Evolutionary conservation across 2,113 vertebrate species (phyloP).

Genomic region (Ariopsis seemanni): DNA sequence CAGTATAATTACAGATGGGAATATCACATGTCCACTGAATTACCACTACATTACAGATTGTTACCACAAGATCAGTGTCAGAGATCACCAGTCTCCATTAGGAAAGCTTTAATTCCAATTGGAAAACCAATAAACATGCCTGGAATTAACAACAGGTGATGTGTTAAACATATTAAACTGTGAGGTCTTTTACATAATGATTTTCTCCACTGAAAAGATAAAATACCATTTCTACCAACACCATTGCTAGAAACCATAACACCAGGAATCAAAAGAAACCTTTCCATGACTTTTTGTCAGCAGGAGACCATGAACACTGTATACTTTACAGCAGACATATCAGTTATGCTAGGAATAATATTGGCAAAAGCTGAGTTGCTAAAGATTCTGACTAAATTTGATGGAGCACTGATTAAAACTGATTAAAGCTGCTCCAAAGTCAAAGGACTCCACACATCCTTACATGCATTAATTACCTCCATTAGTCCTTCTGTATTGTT

Average conservation of each 20-base stretch:
- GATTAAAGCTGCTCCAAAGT: neutral
- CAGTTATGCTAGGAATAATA: neutral
- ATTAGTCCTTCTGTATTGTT: constrained; percentile 24
- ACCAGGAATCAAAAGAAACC: neutral
- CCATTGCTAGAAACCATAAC: neutral
- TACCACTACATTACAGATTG: neutral
- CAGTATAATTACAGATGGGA: neutral
- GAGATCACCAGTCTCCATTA: neutral
- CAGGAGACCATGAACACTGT: neutral
- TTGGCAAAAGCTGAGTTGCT: neutral
- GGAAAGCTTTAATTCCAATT: neutral
- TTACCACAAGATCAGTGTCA: neutral
- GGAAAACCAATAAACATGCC: neutral
- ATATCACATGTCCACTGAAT: neutral
- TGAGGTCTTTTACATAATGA: constrained; percentile 6
- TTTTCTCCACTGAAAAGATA: neutral
- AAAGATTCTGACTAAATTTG: neutral
- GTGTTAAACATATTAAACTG: neutral
- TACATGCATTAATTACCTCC: constrained; percentile 17
- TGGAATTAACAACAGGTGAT: neutral
- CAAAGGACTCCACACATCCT: neutral
- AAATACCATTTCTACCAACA: neutral
- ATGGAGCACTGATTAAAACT: constrained; percentile 8
- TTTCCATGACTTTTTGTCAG: neutral
- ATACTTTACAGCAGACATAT: neutral